phyloP scores from a whole-genome alignment of 1,140 invertebrate genomes.

The Sinonovacula constricta region DNA sequence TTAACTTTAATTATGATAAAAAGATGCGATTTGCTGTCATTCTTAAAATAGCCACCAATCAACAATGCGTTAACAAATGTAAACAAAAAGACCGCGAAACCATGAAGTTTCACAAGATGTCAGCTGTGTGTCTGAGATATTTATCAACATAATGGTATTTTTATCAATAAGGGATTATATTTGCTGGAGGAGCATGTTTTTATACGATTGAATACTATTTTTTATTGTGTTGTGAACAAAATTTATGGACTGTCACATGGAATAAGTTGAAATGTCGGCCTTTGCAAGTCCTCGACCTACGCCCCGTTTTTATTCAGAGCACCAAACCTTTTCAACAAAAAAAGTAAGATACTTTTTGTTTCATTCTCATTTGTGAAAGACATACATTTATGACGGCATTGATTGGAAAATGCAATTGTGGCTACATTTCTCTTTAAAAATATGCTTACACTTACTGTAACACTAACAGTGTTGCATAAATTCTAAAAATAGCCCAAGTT shows the following conservation, averaged over 20 bases:
- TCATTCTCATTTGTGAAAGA: constrained; percentile 25
- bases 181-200: not conserved
- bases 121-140: not conserved
- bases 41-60: constrained; percentile 20
- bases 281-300: constrained; percentile 75
- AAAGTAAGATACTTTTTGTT: constrained; percentile 68
- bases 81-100: constrained; percentile 53
- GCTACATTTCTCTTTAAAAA: not conserved
- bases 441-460: no score
- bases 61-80: constrained; percentile 20
- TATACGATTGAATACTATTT: not conserved
- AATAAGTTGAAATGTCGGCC: constrained; percentile 38
- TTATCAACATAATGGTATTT: not conserved
- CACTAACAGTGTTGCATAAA: not conserved
- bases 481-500: not conserved
- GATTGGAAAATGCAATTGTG: not conserved
- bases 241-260: not conserved
- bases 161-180: not conserved
- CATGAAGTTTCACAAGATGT: not conserved
- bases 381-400: constrained; percentile 3
- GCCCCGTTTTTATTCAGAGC: constrained; percentile 76
- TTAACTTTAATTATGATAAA: no score
- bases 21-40: no score
- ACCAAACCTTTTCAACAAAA: constrained; percentile 78
- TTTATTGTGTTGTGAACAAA: not conserved